A percentile compares a stretch with the other conserved stretches of the same genome.
phyloP scores from a whole-genome alignment of 2,888 invertebrate genomes.

The Dicranocentrus wangi region DNA sequence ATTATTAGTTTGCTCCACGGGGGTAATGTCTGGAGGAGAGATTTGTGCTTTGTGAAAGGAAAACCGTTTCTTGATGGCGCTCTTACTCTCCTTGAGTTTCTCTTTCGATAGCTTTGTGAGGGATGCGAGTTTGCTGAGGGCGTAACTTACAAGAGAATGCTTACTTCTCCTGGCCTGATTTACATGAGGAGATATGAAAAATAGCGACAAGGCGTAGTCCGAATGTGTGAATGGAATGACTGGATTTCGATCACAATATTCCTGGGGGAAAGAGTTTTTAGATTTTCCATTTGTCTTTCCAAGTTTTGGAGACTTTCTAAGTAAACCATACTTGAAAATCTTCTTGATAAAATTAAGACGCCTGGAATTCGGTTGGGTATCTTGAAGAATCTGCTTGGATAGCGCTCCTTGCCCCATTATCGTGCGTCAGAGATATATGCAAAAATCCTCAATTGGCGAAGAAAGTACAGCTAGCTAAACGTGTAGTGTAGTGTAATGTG shows the following conservation, averaged over 20 bases:
- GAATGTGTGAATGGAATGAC: too few species aligned
- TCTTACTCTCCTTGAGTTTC: not conserved
- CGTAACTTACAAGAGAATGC: constrained; percentile 36
- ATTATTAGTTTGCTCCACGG: not conserved
- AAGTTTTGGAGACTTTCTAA: not conserved
- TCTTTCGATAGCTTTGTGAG: constrained; percentile 23
- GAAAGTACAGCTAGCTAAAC: too few species aligned
- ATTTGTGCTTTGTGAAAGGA: constrained; percentile 11
- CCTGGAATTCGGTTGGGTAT: not conserved
- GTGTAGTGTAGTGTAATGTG: too few species aligned
- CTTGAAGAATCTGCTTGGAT: too few species aligned
- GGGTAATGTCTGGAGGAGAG: not conserved
- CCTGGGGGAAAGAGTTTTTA: too few species aligned
- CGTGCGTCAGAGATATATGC: too few species aligned
- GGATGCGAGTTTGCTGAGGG: constrained; percentile 47
- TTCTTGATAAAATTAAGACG: not conserved
- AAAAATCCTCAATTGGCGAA: too few species aligned
- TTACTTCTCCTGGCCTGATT: constrained; percentile 77
- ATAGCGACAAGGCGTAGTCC: not conserved
- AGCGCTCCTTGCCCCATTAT: too few species aligned
- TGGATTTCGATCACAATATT: too few species aligned
- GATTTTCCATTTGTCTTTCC: not conserved
- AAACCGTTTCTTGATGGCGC: not conserved
- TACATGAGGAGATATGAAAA: constrained; percentile 75
- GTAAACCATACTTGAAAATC: not conserved